phyloP scores from a whole-genome alignment of 2,113 vertebrate genomes.

The Antechinus flavipes region DNA sequence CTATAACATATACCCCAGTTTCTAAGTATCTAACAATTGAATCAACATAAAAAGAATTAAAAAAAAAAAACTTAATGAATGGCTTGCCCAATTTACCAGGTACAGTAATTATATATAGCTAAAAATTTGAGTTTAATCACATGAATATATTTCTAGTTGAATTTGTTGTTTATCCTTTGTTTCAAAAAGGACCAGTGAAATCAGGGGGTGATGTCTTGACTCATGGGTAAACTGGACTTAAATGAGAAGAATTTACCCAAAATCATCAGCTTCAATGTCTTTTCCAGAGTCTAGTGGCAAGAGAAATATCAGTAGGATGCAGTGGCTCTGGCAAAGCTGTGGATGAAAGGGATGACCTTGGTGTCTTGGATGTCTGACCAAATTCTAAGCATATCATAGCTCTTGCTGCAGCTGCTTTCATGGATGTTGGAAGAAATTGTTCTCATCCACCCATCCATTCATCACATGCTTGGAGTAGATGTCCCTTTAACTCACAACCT shows the following conservation, averaged over 20 bases:
- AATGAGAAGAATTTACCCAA: background rate
- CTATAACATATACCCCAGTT: background rate
- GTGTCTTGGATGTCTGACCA: background rate
- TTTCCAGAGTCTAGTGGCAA: background rate
- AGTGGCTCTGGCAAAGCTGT: background rate
- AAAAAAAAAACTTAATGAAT: background rate
- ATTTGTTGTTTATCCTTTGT: background rate
- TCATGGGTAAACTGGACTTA: background rate
- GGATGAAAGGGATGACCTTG: background rate
- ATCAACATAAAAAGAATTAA: background rate
- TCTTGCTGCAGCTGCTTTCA: background rate
- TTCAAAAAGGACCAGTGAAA: background rate
- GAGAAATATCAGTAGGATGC: background rate
- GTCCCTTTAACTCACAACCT: background rate
- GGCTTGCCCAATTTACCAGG: background rate
- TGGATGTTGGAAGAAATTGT: background rate
- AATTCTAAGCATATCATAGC: background rate
- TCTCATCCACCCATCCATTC: background rate
- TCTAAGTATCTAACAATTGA: background rate
- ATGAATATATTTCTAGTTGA: background rate
- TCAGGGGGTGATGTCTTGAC: background rate
- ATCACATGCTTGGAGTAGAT: background rate
- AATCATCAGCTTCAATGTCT: no score
- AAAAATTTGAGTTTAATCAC: background rate
- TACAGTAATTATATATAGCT: accelerated